A percentile compares a stretch with the other conserved stretches of the same genome.
Conservation (phyloP, 2,888 invertebrate species). For the Callyntrura sp. region DNA sequence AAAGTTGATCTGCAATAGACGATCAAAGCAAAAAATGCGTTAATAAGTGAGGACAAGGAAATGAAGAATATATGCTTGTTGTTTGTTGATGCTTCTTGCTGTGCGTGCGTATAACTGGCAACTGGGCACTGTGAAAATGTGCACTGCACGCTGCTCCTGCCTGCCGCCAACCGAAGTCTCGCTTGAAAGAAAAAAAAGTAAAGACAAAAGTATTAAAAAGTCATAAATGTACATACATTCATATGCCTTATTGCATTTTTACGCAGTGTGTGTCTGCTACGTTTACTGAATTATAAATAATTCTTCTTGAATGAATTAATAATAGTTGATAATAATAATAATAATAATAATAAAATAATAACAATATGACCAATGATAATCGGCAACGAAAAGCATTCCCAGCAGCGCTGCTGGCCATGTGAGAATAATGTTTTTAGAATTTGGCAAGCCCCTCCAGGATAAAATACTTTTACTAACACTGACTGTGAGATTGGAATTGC, state of each 20-base stretch:
- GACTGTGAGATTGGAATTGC: not conserved
- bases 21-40: conserved; percentile 48
- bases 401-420: not conserved
- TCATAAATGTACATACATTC: conserved; percentile 7
- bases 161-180: not conserved
- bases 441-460: conserved; percentile 21
- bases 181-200: not conserved
- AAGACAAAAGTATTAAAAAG: conserved; percentile 33
- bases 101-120: conserved; percentile 9
- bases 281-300: conserved; percentile 30
- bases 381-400: not conserved
- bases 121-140: not conserved
- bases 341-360: not conserved
- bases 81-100: not conserved
- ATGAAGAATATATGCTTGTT: conserved; percentile 36
- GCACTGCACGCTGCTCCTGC: not conserved
- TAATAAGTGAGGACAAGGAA: conserved; percentile 68
- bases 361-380: not conserved
- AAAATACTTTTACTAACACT: not conserved
- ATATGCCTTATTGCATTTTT: conserved; percentile 14
- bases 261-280: not conserved
- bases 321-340: not conserved
- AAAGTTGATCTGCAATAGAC: conserved; percentile 70
- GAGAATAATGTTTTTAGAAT: not conserved
- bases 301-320: conserved; percentile 23